phyloP scores from a whole-genome alignment of 1,140 invertebrate species.

The Oppia nitens region DNA sequence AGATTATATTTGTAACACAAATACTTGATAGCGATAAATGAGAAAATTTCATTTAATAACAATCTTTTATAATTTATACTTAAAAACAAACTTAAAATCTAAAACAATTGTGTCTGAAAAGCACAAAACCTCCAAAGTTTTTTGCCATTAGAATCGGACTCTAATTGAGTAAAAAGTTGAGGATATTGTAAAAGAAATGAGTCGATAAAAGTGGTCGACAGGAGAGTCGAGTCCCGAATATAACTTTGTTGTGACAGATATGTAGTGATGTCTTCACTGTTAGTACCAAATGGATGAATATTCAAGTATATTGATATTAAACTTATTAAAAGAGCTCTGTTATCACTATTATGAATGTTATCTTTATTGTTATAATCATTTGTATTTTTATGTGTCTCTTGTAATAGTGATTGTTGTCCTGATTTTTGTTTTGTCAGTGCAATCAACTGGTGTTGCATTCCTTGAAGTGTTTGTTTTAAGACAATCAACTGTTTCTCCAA shows the following conservation, averaged over 20 bases:
- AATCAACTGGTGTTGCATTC: conserved; percentile 54
- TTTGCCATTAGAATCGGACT: neutral
- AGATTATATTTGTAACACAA: no score
- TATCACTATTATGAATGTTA: conserved; percentile 22
- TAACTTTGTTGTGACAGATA: neutral
- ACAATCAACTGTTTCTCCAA: conserved; percentile 49
- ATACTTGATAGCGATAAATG: no score
- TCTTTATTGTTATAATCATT: neutral
- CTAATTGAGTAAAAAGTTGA: neutral
- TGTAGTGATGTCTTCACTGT: conserved; percentile 54
- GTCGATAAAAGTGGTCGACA: neutral
- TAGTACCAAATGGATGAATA: conserved; percentile 69
- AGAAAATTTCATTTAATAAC: no score
- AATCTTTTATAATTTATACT: no score
- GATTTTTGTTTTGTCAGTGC: conserved; percentile 42
- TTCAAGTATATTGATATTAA: conserved; percentile 65
- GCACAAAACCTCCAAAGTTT: neutral
- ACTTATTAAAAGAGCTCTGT: conserved; percentile 28
- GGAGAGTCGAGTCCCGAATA: neutral
- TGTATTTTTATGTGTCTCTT: neutral
- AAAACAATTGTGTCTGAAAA: no score
- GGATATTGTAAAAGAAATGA: neutral
- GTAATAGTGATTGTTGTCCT: conserved; percentile 35
- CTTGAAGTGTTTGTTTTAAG: conserved; percentile 55
- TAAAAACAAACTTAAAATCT: no score